A percentile compares a stretch with the other conserved stretches of the same genome.
phyloP scores from a whole-genome alignment of 2,113 vertebrate genomes.

The Trinectes maculatus region DNA sequence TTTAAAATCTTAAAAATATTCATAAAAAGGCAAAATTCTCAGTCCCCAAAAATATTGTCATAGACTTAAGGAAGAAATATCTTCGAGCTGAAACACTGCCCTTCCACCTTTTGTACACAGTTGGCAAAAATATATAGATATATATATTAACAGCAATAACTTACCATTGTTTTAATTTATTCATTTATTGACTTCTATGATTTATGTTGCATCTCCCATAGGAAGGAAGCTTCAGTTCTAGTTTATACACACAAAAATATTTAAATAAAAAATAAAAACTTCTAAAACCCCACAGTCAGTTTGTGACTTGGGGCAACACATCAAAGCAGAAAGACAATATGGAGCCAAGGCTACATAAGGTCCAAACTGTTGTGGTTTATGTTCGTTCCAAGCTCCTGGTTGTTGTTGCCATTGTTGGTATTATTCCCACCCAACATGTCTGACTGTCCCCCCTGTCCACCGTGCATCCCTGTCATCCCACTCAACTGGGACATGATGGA shows the following conservation, averaged over 20 bases:
- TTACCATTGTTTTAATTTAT: slow-evolving; percentile 94
- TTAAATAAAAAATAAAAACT: slow-evolving; percentile 85
- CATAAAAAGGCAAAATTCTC: slow-evolving; percentile 85
- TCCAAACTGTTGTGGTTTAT: slow-evolving; percentile 92
- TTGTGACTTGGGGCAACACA: slow-evolving; percentile 47
- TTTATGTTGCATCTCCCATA: slow-evolving; percentile 88
- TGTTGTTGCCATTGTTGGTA: slow-evolving; percentile 82
- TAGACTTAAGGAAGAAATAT: slow-evolving; percentile 82
- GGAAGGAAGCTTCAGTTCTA: slow-evolving; percentile 84
- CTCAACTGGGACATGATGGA: slow-evolving; percentile 94
- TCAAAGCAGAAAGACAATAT: slow-evolving; percentile 55
- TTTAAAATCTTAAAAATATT: slow-evolving; percentile 87
- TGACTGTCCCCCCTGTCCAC: slow-evolving; percentile 86
- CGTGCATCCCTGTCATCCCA: slow-evolving; percentile 91
- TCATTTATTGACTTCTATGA: slow-evolving; percentile 79
- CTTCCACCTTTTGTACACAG: slow-evolving; percentile 83
- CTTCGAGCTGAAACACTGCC: slow-evolving; percentile 80
- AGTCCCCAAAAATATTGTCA: slow-evolving; percentile 85
- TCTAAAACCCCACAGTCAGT: slow-evolving; percentile 79
- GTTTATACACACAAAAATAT: slow-evolving; percentile 86
- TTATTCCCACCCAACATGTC: slow-evolving; percentile 88
- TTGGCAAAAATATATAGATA: slow-evolving; percentile 86
- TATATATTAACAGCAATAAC: slow-evolving; percentile 88
- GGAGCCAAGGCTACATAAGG: slow-evolving; percentile 87
- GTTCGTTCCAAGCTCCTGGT: slow-evolving; percentile 93